Conservation (phyloP, 2,797 vertebrate genomes). For the Clarias platycephalus region DNA sequence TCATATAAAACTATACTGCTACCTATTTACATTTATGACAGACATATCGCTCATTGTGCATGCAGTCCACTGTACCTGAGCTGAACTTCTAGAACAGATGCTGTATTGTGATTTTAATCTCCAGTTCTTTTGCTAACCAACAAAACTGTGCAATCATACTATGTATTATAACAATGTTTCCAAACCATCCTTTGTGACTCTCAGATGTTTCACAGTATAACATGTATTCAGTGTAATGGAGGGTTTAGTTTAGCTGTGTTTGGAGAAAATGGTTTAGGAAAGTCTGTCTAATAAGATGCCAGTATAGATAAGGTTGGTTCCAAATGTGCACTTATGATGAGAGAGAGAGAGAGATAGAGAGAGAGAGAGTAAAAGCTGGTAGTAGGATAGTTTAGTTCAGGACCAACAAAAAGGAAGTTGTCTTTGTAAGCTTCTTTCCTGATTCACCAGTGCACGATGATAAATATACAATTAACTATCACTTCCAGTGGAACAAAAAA, state of each 20-base stretch:
- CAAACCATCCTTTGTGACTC: conserved; percentile 26
- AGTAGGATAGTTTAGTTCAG: conserved; percentile 9
- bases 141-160: conserved; percentile 10
- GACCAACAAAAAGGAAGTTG: conserved; percentile 23
- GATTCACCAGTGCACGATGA: neutral
- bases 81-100: neutral
- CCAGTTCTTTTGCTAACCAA: neutral
- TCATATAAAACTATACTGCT: neutral
- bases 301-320: conserved; percentile 6
- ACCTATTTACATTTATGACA: neutral
- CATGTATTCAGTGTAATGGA: conserved; percentile 31
- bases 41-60: conserved; percentile 1
- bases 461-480: conserved; percentile 26
- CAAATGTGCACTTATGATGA: conserved; percentile 23
- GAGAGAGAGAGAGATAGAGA: neutral
- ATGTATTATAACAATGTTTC: conserved; percentile 25
- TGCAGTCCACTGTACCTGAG: neutral
- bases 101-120: conserved; percentile 3
- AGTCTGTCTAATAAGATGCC: conserved; percentile 26
- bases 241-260: conserved; percentile 27
- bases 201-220: conserved; percentile 26
- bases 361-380: conserved; percentile 5
- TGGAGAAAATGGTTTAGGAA: conserved; percentile 20
- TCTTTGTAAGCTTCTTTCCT: conserved; percentile 8
- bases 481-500: neutral